Evolutionary conservation across 2,888 invertebrate genomes (phyloP).

Genomic region (Yponomeuta evonymella): DNA sequence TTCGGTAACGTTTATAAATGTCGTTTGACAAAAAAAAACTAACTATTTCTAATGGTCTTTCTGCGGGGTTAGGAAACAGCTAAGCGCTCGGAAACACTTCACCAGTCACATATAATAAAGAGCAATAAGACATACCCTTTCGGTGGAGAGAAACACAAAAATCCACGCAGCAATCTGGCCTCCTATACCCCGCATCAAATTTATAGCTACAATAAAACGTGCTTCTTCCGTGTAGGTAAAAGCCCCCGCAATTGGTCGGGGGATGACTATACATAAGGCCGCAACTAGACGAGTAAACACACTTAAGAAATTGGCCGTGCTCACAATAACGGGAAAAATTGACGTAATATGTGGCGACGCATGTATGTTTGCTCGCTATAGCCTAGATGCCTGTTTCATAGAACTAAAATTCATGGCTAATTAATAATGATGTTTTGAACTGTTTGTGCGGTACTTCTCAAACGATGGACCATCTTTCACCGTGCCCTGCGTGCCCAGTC

Average conservation of each 20-base stretch:
- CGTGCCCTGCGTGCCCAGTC: no score
- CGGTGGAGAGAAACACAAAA: slow-evolving; percentile 49
- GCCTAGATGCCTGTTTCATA: background rate
- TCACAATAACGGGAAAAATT: no score
- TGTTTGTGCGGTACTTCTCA: no score
- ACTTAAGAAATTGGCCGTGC: no score
- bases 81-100: background rate
- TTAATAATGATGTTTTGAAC: no score
- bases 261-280: background rate
- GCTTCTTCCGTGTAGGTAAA: slow-evolving; percentile 28
- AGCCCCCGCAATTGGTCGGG: background rate
- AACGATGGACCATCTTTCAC: no score
- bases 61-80: no score
- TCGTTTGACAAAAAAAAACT: no score
- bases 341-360: no score
- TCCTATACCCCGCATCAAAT: slow-evolving; percentile 59
- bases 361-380: no score
- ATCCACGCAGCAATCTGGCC: slow-evolving; percentile 63
- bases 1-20: no score
- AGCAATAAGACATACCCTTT: slow-evolving; percentile 29
- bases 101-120: slow-evolving; percentile 18
- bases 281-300: background rate
- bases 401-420: background rate
- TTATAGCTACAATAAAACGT: slow-evolving; percentile 72
- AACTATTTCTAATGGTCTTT: no score